A percentile compares a stretch with the other conserved stretches of the same genome.
Conservation (phyloP, 2,113 vertebrate species). For the Lophius piscatorius region DNA sequence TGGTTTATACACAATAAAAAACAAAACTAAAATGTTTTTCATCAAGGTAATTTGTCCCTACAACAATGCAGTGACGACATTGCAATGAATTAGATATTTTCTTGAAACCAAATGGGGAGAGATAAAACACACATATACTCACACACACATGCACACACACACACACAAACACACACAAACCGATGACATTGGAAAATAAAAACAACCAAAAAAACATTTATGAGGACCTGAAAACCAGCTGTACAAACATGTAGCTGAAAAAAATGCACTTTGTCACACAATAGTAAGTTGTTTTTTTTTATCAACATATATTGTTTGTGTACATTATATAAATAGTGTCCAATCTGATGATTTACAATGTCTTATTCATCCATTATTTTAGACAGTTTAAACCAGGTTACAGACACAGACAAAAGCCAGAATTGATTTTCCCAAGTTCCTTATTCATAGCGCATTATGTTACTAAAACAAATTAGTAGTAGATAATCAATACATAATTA, state of each 20-base stretch:
- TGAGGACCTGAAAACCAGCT: conserved; percentile 1
- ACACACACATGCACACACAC: not conserved
- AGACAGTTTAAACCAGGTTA: conserved; percentile 1
- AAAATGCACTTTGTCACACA: conserved; percentile 4
- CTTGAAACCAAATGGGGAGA: conserved; percentile 7
- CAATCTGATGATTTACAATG: not conserved
- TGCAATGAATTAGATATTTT: conserved; percentile 22
- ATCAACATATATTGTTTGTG: not conserved
- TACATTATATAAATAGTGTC: no score
- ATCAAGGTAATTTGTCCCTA: conserved; percentile 12
- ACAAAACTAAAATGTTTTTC: conserved; percentile 25
- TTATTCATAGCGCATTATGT: conserved; percentile 33
- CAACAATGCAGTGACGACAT: conserved; percentile 18
- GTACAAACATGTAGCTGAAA: conserved; percentile 3
- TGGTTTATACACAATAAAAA: conserved; percentile 33
- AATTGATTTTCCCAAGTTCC: conserved; percentile 3
- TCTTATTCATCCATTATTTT: not conserved
- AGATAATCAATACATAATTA: not conserved
- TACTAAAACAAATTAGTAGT: not conserved
- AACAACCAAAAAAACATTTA: no score
- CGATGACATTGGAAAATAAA: no score
- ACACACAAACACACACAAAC: not conserved
- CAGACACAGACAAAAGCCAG: conserved; percentile 16
- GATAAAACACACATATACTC: conserved; percentile 22
- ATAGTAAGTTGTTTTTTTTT: not conserved